Base-by-base conservation (phyloP, 2,888 invertebrate species). In the Reticulitermes lucifugus region DNA sequence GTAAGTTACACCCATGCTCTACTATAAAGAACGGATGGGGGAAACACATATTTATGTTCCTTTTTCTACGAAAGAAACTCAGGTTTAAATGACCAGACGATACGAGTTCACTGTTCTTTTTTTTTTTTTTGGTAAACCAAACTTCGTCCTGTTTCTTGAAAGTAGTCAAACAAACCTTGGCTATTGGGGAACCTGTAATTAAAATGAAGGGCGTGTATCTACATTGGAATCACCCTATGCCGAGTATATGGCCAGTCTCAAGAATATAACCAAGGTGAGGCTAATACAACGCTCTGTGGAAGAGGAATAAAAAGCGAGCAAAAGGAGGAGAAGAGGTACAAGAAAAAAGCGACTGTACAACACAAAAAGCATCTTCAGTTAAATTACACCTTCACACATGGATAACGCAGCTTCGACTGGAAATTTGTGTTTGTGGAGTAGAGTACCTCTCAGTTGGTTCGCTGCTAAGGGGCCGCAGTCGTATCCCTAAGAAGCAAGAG, bases 231-330 rank as follows among this genome's bases (percentile, higher is more conserved):
- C 65, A 65, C 65, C 65, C 65, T 65, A n/a, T 65, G n/a, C n/a
- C 65, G n/a, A 25, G n/a, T 65, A 25, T 65, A 65, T 65, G 65
- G 65, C 65, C 65, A 25, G 65, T n/a, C 79, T 29, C 4, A 51
- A n/a, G 79, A 46, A 79, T 79, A 51, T 51, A 77, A 79, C 79
- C 25, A 79, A 79, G 79, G 79, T 51, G 79, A 79, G 21, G 79
- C 79, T 79, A 79, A 79, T 79, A 51, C 79, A 25, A 25, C 51
- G 79, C 25, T 79, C 51, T 22, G 79, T 51, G 51, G 22, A 79
- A 29, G 79, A 55, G 79, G 79, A 46, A 51, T 79, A 79, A 79
- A 79, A 79, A 79, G 65, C n/a, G 65, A 65, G 65, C 65, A n/a
- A n/a, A 65, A n/a, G 25, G n/a, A 65, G 25, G 18, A 18, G 55